Evolutionary conservation across 2,797 vertebrate species (phyloP).

Genomic region (Moxostoma hubbsi): DNA sequence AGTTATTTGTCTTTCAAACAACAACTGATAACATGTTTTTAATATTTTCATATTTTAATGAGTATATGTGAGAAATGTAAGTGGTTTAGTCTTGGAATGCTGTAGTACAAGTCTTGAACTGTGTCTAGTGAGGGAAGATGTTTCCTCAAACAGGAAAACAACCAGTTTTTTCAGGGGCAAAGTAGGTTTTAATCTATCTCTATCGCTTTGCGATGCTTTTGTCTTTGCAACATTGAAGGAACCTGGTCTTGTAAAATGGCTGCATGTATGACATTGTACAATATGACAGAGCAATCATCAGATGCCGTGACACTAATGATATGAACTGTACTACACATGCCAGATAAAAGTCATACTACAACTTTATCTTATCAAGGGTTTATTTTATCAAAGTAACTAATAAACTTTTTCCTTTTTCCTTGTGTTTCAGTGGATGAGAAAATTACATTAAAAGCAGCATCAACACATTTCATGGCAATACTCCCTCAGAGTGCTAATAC

Average conservation of each 20-base stretch:
- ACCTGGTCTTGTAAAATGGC: too few species aligned
- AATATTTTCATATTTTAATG: neutral
- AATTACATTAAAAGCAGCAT: neutral
- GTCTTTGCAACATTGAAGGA: neutral
- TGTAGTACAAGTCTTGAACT: neutral
- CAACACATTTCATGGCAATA: too few species aligned
- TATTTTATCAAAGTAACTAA: neutral
- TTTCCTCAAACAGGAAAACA: neutral
- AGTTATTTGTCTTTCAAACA: neutral
- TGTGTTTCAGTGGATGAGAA: slow-evolving; percentile 4
- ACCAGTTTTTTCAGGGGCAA: neutral
- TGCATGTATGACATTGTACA: too few species aligned
- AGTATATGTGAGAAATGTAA: neutral
- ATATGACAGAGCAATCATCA: too few species aligned
- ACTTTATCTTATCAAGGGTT: too few species aligned
- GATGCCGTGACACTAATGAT: too few species aligned
- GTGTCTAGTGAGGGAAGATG: neutral
- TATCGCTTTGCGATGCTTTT: neutral
- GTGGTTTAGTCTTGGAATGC: neutral
- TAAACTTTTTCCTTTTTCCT: neutral
- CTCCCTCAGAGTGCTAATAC: too few species aligned
- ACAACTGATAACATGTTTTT: neutral
- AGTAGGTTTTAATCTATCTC: neutral
- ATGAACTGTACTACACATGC: too few species aligned
- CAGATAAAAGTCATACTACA: neutral